A percentile compares a stretch with the other conserved stretches of the same genome.
Conservation (phyloP, 2,113 vertebrate species). For the Pangasianodon gigas region DNA sequence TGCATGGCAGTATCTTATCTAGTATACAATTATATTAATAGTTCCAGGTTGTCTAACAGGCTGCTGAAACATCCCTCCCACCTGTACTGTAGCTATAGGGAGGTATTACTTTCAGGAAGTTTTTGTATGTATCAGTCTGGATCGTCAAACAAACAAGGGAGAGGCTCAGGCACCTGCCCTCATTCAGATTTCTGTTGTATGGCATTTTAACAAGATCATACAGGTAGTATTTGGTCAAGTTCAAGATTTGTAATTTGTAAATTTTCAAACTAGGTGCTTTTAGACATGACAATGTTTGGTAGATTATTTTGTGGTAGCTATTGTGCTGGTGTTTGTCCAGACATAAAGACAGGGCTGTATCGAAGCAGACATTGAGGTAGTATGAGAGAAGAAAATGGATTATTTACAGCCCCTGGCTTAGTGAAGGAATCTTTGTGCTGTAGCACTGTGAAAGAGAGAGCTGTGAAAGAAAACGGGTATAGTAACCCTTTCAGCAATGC, state of each 20-base stretch:
- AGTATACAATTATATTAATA: not conserved
- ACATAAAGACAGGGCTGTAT: not conserved
- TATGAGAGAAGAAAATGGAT: not conserved
- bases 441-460: not conserved
- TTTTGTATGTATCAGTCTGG: not conserved
- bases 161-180: not conserved
- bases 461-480: not conserved
- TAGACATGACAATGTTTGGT: not conserved
- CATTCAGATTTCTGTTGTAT: not conserved
- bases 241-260: not conserved
- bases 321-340: not conserved
- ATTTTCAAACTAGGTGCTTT: not conserved
- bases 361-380: not conserved
- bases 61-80: conserved; percentile 11
- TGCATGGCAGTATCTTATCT: too few relatives aligned
- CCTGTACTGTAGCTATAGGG: not conserved
- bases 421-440: not conserved
- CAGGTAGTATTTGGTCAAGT: conserved; percentile 18
- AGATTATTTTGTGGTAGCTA: not conserved
- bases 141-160: not conserved
- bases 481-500: not conserved
- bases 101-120: not conserved
- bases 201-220: not conserved
- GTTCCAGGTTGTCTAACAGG: conserved; percentile 3
- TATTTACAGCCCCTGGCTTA: conserved; percentile 2